phyloP scores from a whole-genome alignment of 2,888 invertebrate species.

The Leptinotarsa tumamoca region DNA sequence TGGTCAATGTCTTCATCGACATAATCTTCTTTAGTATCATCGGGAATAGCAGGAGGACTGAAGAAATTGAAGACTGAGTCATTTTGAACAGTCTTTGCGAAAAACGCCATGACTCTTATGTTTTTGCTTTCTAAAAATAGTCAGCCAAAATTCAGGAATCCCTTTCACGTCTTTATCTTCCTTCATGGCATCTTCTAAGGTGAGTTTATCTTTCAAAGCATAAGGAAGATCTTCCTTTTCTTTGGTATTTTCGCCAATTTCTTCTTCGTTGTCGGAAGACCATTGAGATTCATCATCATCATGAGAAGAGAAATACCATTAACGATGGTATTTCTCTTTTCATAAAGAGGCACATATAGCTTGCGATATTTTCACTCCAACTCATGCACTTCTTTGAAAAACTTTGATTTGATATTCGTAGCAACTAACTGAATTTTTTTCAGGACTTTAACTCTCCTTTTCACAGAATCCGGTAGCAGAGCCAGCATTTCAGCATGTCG shows the following conservation, averaged over 20 bases:
- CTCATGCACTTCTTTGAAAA: slow-evolving; percentile 80
- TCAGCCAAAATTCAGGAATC: slow-evolving; percentile 96
- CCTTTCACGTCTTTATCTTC: slow-evolving; percentile 71
- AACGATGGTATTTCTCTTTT: slow-evolving; percentile 65
- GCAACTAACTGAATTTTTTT: slow-evolving; percentile 88
- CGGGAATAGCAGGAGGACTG: too few relatives aligned
- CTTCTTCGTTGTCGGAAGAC: slow-evolving; percentile 78
- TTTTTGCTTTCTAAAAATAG: slow-evolving; percentile 93
- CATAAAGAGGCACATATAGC: slow-evolving; percentile 75
- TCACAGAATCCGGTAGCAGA: slow-evolving; percentile 79
- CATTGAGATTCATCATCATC: slow-evolving; percentile 82
- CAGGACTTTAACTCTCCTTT: slow-evolving; percentile 84
- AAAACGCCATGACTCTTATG: too few relatives aligned
- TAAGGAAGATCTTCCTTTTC: slow-evolving; percentile 65
- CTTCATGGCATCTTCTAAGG: slow-evolving; percentile 66
- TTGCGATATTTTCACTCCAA: slow-evolving; percentile 92
- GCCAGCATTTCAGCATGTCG: slow-evolving; percentile 73
- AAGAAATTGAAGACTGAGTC: too few relatives aligned
- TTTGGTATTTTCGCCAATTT: too few relatives aligned
- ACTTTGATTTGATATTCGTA: slow-evolving; percentile 77
- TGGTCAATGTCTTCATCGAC: too few relatives aligned
- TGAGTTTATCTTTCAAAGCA: slow-evolving; percentile 62
- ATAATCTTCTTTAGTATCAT: too few relatives aligned
- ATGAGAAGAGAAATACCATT: slow-evolving; percentile 67
- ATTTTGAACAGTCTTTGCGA: too few relatives aligned